Evolutionary conservation across 1,140 invertebrate species (phyloP).

Genomic region (Lerema accius): DNA sequence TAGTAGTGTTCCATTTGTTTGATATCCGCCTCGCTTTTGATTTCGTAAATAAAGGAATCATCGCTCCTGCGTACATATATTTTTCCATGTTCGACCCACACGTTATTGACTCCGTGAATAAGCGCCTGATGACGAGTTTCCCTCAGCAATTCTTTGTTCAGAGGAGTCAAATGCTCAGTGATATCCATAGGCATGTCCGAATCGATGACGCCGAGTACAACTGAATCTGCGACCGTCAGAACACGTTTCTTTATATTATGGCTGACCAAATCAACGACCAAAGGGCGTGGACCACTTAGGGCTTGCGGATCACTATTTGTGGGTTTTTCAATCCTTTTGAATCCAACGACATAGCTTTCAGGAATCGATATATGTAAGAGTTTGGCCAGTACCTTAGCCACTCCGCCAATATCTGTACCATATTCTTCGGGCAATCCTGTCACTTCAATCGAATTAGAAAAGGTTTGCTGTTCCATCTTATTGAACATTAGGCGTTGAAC

Average conservation of each 20-base stretch:
- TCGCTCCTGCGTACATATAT: background rate
- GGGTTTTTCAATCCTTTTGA: background rate
- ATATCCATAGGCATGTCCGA: background rate
- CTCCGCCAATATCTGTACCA: background rate
- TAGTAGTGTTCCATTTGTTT: background rate
- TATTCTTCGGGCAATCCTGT: background rate
- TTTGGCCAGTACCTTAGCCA: background rate
- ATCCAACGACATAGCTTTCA: background rate
- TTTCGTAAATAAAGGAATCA: background rate
- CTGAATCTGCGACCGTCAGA: background rate
- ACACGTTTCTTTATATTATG: background rate
- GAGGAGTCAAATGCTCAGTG: background rate
- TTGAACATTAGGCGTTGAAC: background rate
- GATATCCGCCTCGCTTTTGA: background rate
- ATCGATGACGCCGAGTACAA: background rate
- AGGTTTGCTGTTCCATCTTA: background rate
- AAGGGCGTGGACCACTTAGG: background rate
- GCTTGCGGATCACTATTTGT: too few relatives aligned
- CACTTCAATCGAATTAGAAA: background rate
- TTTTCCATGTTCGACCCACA: slow-evolving; percentile 1
- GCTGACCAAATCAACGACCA: background rate
- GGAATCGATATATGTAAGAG: background rate
- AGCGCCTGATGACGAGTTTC: background rate
- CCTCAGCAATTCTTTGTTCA: background rate
- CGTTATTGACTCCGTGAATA: background rate